Evolutionary conservation across 2,113 vertebrate species (phyloP), one percentile per base, ranked within the genome.

Genomic region (Pygoscelis adeliae): DNA sequence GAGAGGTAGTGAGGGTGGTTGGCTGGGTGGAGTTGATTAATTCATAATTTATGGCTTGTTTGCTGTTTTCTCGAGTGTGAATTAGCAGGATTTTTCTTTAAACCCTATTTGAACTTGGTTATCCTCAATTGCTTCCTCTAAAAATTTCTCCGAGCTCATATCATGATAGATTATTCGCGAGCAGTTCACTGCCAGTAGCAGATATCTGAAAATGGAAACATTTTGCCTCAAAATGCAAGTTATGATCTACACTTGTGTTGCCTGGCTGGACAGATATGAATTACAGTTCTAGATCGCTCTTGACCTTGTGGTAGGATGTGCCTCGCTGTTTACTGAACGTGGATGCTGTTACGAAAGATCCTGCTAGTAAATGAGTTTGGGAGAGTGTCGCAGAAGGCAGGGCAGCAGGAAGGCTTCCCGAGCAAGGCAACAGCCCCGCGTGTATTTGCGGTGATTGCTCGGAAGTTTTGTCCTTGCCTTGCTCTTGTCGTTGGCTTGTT

Each of bases 91-190:
- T 67, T 88, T 93, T 92, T 84, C 56, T 88, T 85, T 34, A 79
- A 85, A 61, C 34, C 30, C 44, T 59, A 1, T 92, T 72, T 92
- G 40, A 86, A 77, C 96, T 93, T 90, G 30, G 49, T 93, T 96
- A 61, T 90, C 83, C 95, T 88, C 79, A 92, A 25, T 52, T 95
- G 62, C 86, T 94, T 95, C 77, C 67, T 92, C 83, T 83, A 56
- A 88, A 73, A 86, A 63, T 83, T 90, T 77, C 74, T 80, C 62
- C 3, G 2, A 65, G 80, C 89, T 89, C 7, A 0, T 81, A 73
- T 47, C 67, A 81, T 26, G 63, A 82, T 65, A 52, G 56, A 56
- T 93, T 76, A 79, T 88, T 94, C 2, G 17, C 4, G 2, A 85
- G 52, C 0, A 0, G 26, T 79, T 92, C 62, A 25, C 30, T 78